A percentile compares a stretch with the other conserved stretches of the same genome.
Evolutionary conservation across 2,797 vertebrate species (phyloP).

Genomic region (Serranus cabrilla): DNA sequence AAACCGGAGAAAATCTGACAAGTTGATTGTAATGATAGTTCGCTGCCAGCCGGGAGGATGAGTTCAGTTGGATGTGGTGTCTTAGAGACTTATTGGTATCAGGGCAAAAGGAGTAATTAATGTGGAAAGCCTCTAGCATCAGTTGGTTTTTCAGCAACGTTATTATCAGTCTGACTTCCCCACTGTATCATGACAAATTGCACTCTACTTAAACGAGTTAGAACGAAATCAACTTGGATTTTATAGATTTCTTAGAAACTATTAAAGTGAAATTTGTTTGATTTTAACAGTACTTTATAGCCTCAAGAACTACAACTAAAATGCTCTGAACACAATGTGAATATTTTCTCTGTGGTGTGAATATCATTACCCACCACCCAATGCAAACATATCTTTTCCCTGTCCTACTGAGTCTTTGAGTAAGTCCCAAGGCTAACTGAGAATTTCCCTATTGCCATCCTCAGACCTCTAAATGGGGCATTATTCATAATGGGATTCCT

Average conservation of each 20-base stretch:
- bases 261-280: slow-evolving; percentile 24
- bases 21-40: slow-evolving; percentile 80
- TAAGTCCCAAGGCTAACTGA: slow-evolving; percentile 86
- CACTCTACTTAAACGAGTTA: slow-evolving; percentile 16
- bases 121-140: slow-evolving; percentile 53
- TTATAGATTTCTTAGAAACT: not conserved
- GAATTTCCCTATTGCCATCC: slow-evolving; percentile 86
- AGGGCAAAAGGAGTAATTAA: slow-evolving; percentile 74
- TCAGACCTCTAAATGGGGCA: slow-evolving; percentile 89
- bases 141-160: slow-evolving; percentile 49
- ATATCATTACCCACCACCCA: slow-evolving; percentile 26
- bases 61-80: slow-evolving; percentile 56
- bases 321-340: slow-evolving; percentile 30
- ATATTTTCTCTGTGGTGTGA: slow-evolving; percentile 37
- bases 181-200: slow-evolving; percentile 24
- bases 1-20: slow-evolving; percentile 74
- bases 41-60: slow-evolving; percentile 41
- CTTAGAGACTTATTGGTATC: slow-evolving; percentile 56
- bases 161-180: slow-evolving; percentile 48
- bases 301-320: slow-evolving; percentile 21
- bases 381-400: slow-evolving; percentile 82
- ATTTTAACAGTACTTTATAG: slow-evolving; percentile 1
- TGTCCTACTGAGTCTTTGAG: slow-evolving; percentile 90
- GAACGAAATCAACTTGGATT: slow-evolving; percentile 37
- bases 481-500: slow-evolving; percentile 89